Evolutionary conservation across 2,113 vertebrate genomes (phyloP).

Genomic region (Steatornis caripensis): DNA sequence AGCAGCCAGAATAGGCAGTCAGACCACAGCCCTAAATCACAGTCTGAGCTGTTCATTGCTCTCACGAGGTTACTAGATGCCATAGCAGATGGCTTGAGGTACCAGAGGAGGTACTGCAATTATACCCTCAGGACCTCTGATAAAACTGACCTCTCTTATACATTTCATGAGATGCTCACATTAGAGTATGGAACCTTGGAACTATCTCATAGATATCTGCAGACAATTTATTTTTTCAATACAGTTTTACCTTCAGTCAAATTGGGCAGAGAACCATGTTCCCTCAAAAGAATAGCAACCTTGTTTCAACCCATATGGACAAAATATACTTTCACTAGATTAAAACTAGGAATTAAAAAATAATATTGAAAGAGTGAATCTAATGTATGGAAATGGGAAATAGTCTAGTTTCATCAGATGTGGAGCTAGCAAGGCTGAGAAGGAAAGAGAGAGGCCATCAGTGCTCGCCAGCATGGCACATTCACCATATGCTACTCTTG

Average conservation of each 20-base stretch:
- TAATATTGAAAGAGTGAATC: neutral
- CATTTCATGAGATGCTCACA: neutral
- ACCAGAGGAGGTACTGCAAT: neutral
- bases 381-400: neutral
- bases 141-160: constrained; percentile 15
- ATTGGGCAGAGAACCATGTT: neutral
- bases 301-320: neutral
- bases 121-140: neutral
- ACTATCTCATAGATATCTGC: neutral
- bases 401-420: neutral
- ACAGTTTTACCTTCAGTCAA: neutral
- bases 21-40: constrained; percentile 20
- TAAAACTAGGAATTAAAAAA: neutral
- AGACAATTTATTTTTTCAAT: neutral
- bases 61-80: constrained; percentile 27
- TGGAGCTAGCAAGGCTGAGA: neutral
- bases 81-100: constrained; percentile 45
- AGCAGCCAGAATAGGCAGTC: constrained; percentile 21
- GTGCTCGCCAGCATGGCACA: neutral
- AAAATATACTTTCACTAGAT: neutral
- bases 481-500: neutral
- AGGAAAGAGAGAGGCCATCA: neutral
- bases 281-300: neutral
- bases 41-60: constrained; percentile 8
- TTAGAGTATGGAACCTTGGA: neutral